Percentiles rank a stretch among this genome's conserved stretches.
phyloP scores from a whole-genome alignment of 2,888 invertebrate genomes.

The Drosophila nr. fundita region DNA sequence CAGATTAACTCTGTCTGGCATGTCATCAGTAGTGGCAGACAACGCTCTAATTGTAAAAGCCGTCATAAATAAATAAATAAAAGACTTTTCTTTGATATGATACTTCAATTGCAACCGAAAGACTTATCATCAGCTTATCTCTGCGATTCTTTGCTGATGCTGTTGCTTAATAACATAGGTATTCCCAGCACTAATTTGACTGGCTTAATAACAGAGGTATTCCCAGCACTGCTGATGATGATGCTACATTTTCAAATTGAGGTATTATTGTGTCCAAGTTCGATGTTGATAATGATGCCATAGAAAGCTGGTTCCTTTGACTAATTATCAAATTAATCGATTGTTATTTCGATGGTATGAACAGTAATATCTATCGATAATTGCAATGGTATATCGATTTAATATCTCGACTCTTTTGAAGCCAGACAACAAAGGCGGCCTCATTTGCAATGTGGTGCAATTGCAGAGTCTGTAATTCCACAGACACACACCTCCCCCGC shows the following conservation, averaged over 20 bases:
- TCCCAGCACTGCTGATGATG: not conserved
- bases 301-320: not conserved
- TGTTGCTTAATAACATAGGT: no score
- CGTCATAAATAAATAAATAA: not conserved
- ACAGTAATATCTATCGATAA: not conserved
- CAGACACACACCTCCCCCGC: not conserved
- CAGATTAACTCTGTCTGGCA: not conserved
- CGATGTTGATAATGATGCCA: not conserved
- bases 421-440: not conserved
- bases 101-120: not conserved
- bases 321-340: not conserved
- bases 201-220: not conserved
- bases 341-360: not conserved
- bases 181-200: no score
- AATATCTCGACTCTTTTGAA: not conserved
- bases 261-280: not conserved
- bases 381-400: not conserved
- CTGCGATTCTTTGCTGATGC: not conserved
- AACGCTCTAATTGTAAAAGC: not conserved
- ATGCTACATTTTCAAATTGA: not conserved
- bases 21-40: not conserved
- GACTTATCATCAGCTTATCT: not conserved
- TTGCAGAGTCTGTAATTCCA: not conserved
- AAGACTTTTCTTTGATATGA: not conserved
- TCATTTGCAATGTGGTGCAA: not conserved